These are phyloP conservation scores for Probaryconus sp. DNA, from an alignment of 1,140 invertebrate species.

Conservation along the genomic window DNA sequence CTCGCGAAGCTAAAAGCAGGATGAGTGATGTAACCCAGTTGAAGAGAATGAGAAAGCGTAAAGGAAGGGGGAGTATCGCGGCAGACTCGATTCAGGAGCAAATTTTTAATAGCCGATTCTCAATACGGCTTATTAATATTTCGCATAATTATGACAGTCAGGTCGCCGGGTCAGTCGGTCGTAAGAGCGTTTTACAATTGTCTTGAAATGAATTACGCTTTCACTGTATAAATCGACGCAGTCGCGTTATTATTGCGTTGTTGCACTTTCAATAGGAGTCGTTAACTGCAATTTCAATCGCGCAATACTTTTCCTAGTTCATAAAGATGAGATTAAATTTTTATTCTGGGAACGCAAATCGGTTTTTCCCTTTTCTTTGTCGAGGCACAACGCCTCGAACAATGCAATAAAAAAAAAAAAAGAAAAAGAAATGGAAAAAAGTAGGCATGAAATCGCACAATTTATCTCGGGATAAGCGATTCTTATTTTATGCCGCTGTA, in stretches of 20 bases:
- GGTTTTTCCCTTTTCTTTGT: background rate
- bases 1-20: constrained; percentile 30
- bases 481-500: too few relatives aligned
- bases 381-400: background rate
- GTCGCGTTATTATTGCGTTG: constrained; percentile 38
- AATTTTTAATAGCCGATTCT: constrained; percentile 8
- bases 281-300: constrained; percentile 23
- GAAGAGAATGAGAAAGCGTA: constrained; percentile 39
- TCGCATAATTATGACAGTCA: constrained; percentile 30
- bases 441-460: too few relatives aligned
- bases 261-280: constrained; percentile 41
- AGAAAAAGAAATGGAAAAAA: too few relatives aligned
- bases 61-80: background rate
- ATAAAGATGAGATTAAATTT: background rate
- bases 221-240: constrained; percentile 17
- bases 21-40: constrained; percentile 57
- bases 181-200: constrained; percentile 37
- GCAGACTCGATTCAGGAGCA: constrained; percentile 5
- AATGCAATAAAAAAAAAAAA: too few relatives aligned
- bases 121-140: constrained; percentile 33
- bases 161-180: constrained; percentile 47
- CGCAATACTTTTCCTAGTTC: constrained; percentile 11
- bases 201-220: constrained; percentile 47
- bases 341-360: background rate
- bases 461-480: too few relatives aligned